These are phyloP conservation scores for Melikaiella ostensackeni DNA, from an alignment of 2,888 invertebrate species.

Conservation along the genomic window DNA sequence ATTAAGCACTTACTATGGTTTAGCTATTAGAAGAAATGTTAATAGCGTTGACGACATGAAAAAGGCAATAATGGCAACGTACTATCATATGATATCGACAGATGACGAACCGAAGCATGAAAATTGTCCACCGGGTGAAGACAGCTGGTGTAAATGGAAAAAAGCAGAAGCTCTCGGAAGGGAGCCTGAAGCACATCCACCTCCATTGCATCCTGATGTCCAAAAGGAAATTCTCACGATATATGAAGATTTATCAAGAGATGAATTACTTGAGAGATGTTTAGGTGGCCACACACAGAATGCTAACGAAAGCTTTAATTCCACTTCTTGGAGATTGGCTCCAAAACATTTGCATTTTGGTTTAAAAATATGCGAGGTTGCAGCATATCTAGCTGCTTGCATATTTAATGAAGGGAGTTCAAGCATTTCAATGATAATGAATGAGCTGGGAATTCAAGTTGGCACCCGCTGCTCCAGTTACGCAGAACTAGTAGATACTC, in stretches of 20 bases:
- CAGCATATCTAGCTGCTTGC: too few relatives aligned
- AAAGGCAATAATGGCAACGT: constrained; percentile 34
- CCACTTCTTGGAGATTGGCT: constrained; percentile 61
- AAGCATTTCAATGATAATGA: too few relatives aligned
- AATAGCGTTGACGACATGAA: constrained; percentile 35
- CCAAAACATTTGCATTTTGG: constrained; percentile 50
- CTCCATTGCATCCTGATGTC: constrained; percentile 41
- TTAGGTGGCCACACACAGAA: constrained; percentile 64
- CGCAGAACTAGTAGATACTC: too few relatives aligned
- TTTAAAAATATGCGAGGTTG: too few relatives aligned
- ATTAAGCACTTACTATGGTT: too few relatives aligned
- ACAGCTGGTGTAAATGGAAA: constrained; percentile 50
- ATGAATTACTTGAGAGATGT: constrained; percentile 54
- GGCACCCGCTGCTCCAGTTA: too few relatives aligned
- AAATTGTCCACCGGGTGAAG: constrained; percentile 5
- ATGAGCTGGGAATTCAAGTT: too few relatives aligned
- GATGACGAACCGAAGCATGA: constrained; percentile 39
- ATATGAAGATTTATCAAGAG: constrained; percentile 44
- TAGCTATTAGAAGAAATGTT: too few relatives aligned
- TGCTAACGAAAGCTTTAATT: constrained; percentile 65
- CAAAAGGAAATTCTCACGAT: constrained; percentile 45
- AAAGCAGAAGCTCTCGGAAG: constrained; percentile 3
- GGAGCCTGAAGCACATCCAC: constrained; percentile 36
- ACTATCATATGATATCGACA: constrained; percentile 43
- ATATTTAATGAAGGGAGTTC: too few relatives aligned